phyloP scores from a whole-genome alignment of 2,113 vertebrate species.

The Carollia perspicillata region DNA sequence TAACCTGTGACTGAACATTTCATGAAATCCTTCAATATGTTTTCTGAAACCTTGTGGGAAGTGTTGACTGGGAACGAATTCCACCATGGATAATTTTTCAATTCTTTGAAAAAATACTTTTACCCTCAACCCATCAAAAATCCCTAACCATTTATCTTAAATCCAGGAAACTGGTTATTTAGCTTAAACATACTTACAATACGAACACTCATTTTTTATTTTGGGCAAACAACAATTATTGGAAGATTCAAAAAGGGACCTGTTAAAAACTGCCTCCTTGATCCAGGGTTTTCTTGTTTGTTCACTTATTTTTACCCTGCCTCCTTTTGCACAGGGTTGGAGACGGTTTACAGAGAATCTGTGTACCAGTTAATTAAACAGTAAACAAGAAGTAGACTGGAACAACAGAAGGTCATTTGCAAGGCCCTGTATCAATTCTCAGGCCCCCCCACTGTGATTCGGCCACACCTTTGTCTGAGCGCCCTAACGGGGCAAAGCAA shows the following conservation, averaged over 20 bases:
- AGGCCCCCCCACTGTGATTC: neutral
- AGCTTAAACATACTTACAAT: neutral
- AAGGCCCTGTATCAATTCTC: neutral
- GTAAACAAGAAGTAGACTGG: neutral
- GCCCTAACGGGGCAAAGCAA: neutral
- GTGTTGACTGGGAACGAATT: neutral
- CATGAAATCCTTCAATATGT: neutral
- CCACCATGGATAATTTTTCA: neutral
- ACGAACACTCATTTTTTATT: neutral
- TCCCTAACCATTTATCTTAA: neutral
- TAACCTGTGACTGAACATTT: neutral
- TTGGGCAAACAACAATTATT: neutral
- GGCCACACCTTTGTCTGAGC: neutral
- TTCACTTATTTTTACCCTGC: neutral
- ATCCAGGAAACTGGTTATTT: neutral
- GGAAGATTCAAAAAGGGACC: neutral
- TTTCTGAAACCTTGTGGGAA: neutral
- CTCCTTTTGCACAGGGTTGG: conserved; percentile 5
- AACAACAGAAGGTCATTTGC: neutral
- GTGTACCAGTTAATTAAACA: neutral
- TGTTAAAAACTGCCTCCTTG: neutral
- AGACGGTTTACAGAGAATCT: neutral
- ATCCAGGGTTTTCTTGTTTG: neutral
- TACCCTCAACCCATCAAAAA: neutral
- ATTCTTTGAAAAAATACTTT: conserved; percentile 26